Evolutionary conservation across 2,113 vertebrate species (phyloP), one percentile per base, ranked within the genome.

Genomic region (Emydura subglobosa): DNA sequence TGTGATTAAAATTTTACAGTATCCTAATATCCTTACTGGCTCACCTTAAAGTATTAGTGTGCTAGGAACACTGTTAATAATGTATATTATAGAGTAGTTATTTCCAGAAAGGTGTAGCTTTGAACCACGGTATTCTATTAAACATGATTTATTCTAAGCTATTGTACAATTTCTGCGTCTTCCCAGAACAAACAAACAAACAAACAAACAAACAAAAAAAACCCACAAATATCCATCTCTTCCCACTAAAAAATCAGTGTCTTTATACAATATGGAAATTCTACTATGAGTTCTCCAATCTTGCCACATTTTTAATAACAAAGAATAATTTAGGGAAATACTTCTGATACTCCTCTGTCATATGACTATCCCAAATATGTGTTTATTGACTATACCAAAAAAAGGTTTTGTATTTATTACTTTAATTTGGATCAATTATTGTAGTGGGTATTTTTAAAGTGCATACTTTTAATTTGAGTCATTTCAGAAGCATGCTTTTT

Each of bases 1-100:
- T 97, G 97, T 92, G 91, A 95, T 97, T 93, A 97, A 97, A 97
- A 96, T 97, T 98, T 98, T 98, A 98, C 95, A 96, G 74, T 98
- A 97, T 96, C 94, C 94, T 98, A 98, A 98, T 97, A 97, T 47
- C 50, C 88, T 65, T 95, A 97, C 95, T 94, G 91, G 89, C 87
- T 98, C 85, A 87, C 95, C 92, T 97, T 97, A 96, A 98, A 97
- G 94, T 96, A 97, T 97, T 98, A 98, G 97, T 85, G 65, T 94
- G 94, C 96, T 97, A 97, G 79, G 88, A 97, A 93, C 78, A 95
- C 79, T 94, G 65, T 97, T 97, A 97, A 97, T 97, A 98, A 97
- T 96, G 86, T 91, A 87, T 83, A 92, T 95, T 31, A 81, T 85
- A 82, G 19, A 93, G 34, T 54, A 96, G 55, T 65, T 96, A 93